Conservation (phyloP, 2,113 vertebrate genomes). For the Cynopterus brachyotis region DNA sequence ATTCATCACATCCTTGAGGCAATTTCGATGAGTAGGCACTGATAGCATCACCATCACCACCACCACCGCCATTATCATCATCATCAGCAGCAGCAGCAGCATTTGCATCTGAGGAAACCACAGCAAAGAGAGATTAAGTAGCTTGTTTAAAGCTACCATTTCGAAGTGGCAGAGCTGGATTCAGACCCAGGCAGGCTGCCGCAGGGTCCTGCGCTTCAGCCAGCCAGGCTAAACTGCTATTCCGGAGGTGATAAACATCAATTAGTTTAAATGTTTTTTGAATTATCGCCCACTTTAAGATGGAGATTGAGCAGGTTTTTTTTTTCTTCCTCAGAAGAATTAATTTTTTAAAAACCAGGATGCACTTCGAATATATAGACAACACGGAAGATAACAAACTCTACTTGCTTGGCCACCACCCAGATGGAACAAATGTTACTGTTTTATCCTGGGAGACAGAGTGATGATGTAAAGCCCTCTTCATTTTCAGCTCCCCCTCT, state of each 20-base stretch:
- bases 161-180: background rate
- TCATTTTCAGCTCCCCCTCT: background rate
- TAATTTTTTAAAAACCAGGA: background rate
- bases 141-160: background rate
- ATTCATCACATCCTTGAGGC: background rate
- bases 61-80: background rate
- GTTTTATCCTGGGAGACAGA: background rate
- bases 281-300: conserved; percentile 35
- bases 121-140: background rate
- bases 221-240: background rate
- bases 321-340: background rate
- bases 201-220: background rate
- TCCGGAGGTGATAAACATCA: background rate
- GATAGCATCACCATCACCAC: background rate
- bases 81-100: background rate
- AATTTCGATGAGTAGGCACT: background rate
- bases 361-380: background rate
- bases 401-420: background rate
- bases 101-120: background rate
- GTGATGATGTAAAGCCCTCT: background rate
- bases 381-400: background rate
- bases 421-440: background rate
- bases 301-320: background rate
- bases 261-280: conserved; percentile 27
- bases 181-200: too few relatives aligned